These are phyloP conservation scores for Streptopelia turtur DNA, from an alignment of 2,797 vertebrate genomes.

Conservation along the genomic window DNA sequence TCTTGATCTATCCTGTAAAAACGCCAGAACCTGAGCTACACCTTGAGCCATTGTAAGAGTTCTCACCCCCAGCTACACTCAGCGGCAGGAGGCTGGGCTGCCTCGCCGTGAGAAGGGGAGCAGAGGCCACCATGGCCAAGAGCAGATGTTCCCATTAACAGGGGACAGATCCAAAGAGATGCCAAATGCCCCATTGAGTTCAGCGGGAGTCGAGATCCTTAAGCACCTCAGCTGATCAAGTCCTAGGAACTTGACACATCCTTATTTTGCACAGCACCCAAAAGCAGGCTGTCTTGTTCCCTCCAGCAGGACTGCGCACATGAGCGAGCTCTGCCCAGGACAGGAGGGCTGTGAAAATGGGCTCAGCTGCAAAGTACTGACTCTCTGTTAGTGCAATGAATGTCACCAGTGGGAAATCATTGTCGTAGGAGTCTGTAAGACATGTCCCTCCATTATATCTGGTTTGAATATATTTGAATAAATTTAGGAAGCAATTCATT, in stretches of 20 bases:
- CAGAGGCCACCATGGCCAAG: not conserved
- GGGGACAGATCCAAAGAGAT: not conserved
- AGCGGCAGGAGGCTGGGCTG: not conserved
- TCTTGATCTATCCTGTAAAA: not conserved
- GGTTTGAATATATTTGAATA: slow-evolving; percentile 49
- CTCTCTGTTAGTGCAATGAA: not conserved
- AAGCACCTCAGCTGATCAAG: not conserved
- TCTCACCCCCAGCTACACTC: not conserved
- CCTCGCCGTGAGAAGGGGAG: accelerated
- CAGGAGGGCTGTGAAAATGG: not conserved
- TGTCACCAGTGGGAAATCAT: slow-evolving; percentile 18
- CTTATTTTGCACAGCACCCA: not conserved
- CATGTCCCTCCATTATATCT: not conserved
- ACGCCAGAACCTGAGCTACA: not conserved
- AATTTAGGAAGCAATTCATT: slow-evolving; percentile 46
- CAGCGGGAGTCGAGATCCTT: not conserved
- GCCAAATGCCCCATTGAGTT: not conserved
- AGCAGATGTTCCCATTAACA: not conserved
- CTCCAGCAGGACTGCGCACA: not conserved
- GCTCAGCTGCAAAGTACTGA: slow-evolving; percentile 9
- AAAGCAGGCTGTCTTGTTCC: not conserved
- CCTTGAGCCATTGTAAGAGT: not conserved
- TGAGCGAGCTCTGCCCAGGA: not conserved
- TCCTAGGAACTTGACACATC: not conserved
- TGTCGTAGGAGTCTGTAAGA: not conserved